phyloP scores from a whole-genome alignment of 2,113 vertebrate species.

The Eubucco bourcierii region DNA sequence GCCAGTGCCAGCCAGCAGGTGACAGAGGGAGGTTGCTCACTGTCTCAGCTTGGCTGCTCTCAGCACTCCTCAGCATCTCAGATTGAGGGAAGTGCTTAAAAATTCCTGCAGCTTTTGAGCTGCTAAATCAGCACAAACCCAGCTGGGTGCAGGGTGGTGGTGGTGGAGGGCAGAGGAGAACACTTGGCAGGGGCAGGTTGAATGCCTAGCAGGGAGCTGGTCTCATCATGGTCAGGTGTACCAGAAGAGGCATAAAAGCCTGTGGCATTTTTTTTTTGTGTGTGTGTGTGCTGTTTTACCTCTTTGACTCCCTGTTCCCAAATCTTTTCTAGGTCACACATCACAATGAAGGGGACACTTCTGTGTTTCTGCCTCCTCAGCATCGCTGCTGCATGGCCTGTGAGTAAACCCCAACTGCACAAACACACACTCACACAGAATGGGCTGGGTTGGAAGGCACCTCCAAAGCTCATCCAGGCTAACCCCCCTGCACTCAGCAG shows the following conservation, averaged over 20 bases:
- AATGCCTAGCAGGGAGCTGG: neutral
- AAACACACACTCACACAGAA: no score
- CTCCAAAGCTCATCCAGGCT: no score
- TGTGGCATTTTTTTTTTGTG: neutral
- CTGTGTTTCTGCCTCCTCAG: constrained; percentile 75
- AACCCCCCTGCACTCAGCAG: no score
- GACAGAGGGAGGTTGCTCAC: neutral
- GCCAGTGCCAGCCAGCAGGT: neutral
- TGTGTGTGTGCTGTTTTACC: neutral
- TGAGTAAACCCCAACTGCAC: constrained; percentile 61
- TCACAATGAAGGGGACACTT: constrained; percentile 70
- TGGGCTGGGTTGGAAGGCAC: no score
- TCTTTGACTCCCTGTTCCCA: neutral
- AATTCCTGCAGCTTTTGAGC: neutral
- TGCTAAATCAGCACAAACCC: neutral
- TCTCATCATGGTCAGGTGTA: neutral
- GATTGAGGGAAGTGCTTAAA: no score
- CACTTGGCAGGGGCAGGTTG: neutral
- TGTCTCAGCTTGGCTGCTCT: neutral
- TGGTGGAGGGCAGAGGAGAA: neutral
- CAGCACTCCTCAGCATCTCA: neutral
- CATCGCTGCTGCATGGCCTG: constrained; percentile 65
- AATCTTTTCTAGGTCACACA: constrained; percentile 57
- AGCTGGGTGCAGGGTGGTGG: neutral
- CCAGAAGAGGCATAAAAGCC: neutral